Evolutionary conservation across 2,797 vertebrate species (phyloP).

Genomic region (Oryzias dopingdopingensis): DNA sequence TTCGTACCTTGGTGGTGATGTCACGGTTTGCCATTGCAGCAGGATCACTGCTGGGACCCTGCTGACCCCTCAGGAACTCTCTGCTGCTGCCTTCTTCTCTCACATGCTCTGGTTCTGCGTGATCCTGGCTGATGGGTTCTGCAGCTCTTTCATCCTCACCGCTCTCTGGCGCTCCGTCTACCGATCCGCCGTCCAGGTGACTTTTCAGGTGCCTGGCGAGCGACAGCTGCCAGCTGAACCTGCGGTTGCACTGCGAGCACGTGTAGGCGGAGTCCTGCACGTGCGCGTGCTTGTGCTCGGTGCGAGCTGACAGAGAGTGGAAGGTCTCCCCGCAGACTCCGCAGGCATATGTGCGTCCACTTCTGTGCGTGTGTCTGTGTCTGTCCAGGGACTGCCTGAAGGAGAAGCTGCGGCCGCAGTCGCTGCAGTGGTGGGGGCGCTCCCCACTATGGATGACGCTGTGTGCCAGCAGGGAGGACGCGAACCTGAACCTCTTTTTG

Average conservation of each 20-base stretch:
- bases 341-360: conserved; percentile 58
- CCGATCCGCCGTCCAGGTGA: conserved; percentile 19
- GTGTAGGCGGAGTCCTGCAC: conserved; percentile 9
- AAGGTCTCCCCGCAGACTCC: conserved; percentile 66
- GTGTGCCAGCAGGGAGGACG: conserved; percentile 72
- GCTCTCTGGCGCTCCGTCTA: neutral
- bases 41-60: neutral
- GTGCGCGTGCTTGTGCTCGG: conserved; percentile 51
- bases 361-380: conserved; percentile 72
- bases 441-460: conserved; percentile 76
- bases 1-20: conserved; percentile 39
- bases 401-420: conserved; percentile 76
- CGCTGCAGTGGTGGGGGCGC: conserved; percentile 69
- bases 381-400: conserved; percentile 77
- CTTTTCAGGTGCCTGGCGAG: conserved; percentile 59
- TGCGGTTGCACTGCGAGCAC: conserved; percentile 47
- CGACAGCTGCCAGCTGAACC: conserved; percentile 57
- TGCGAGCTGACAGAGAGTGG: conserved; percentile 42
- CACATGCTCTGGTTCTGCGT: neutral
- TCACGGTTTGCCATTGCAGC: neutral
- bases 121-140: neutral
- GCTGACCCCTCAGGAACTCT: neutral
- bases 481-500: conserved; percentile 74
- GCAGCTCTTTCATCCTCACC: neutral
- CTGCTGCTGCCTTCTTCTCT: neutral